Evolutionary conservation across 2,888 invertebrate species (phyloP).

Genomic region (Junonia oenone): DNA sequence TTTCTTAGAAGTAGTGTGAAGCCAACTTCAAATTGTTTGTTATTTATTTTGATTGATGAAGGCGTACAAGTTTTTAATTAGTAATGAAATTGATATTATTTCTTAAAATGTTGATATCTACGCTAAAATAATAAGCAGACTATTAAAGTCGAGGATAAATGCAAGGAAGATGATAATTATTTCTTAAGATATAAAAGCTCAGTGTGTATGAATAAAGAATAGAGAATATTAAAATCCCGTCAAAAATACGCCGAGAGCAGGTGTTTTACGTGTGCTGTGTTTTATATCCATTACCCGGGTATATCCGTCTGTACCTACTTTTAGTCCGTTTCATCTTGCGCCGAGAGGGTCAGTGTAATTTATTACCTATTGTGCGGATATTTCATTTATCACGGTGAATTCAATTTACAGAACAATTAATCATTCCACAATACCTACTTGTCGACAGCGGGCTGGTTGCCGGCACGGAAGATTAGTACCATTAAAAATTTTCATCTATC

Average conservation of each 20-base stretch:
- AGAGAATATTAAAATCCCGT: background rate
- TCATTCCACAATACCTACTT: constrained; percentile 76
- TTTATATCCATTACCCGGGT: constrained; percentile 61
- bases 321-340: constrained; percentile 72
- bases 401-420: constrained; percentile 79
- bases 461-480: constrained; percentile 36
- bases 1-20: no score
- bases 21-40: no score
- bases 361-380: constrained; percentile 79
- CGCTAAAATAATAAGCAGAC: no score
- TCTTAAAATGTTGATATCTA: no score
- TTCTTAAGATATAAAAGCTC: no score
- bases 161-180: no score
- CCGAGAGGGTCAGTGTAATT: constrained; percentile 75
- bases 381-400: constrained; percentile 80
- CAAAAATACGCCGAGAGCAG: constrained; percentile 40
- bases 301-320: constrained; percentile 65
- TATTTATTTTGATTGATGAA: no score
- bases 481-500: constrained; percentile 18
- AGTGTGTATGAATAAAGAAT: no score
- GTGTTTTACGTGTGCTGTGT: constrained; percentile 65
- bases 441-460: constrained; percentile 67
- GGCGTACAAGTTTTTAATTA: no score
- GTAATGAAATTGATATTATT: no score
- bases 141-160: no score